phyloP scores from a whole-genome alignment of 2,113 vertebrate genomes.

The Trogon surrucura region DNA sequence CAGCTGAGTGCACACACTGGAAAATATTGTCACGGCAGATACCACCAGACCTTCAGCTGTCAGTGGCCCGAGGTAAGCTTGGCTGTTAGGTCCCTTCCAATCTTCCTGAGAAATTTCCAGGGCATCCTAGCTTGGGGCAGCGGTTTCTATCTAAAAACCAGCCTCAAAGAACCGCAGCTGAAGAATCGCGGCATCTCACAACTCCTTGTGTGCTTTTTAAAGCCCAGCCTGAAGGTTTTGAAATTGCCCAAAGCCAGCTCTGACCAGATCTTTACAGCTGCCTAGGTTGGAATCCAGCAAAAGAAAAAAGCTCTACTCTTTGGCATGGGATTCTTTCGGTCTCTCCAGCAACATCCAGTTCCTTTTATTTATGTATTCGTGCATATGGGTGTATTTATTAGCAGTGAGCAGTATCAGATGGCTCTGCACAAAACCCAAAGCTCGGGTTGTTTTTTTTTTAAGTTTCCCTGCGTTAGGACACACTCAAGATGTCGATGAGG shows the following conservation, averaged over 20 bases:
- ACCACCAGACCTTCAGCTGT: background rate
- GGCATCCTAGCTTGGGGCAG: background rate
- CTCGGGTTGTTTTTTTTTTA: background rate
- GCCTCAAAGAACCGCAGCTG: background rate
- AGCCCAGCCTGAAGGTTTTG: constrained; percentile 1
- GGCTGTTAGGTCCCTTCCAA: background rate
- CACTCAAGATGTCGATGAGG: background rate
- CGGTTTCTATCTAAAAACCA: background rate
- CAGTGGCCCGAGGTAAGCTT: background rate
- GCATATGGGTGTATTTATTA: background rate
- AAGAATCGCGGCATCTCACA: background rate
- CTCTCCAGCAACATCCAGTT: constrained; percentile 12
- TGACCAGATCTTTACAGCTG: constrained; percentile 10
- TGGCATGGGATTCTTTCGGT: background rate
- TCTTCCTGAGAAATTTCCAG: constrained; percentile 17
- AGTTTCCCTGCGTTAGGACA: background rate
- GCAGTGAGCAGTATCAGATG: background rate
- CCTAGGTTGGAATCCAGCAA: background rate
- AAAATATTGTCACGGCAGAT: constrained; percentile 8
- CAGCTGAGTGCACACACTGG: background rate
- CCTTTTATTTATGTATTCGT: background rate
- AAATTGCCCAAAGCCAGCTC: background rate
- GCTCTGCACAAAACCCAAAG: background rate
- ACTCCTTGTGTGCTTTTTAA: background rate
- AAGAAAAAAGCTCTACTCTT: background rate